phyloP scores from a whole-genome alignment of 2,888 invertebrate species.

The Punctoribates punctum region DNA sequence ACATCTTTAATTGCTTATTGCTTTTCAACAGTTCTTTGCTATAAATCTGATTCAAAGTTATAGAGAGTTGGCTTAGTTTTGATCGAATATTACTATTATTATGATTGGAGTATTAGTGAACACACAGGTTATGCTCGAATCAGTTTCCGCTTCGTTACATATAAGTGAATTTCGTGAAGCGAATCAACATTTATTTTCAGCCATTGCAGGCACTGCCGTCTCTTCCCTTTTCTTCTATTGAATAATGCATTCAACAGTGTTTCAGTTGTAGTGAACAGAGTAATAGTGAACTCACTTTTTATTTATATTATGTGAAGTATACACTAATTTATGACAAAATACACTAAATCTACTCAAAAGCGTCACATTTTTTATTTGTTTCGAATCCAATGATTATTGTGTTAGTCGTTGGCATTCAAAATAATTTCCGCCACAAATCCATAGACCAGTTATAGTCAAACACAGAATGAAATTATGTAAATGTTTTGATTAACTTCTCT shows the following conservation, averaged over 20 bases:
- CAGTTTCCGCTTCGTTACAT: constrained; percentile 36
- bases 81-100: constrained; percentile 33
- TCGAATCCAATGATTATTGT: constrained; percentile 24
- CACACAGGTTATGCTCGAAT: constrained; percentile 10
- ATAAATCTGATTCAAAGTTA: constrained; percentile 22
- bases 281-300: constrained; percentile 23
- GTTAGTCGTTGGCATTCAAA: constrained; percentile 16
- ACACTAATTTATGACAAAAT: constrained; percentile 29
- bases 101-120: constrained; percentile 28
- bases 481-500: constrained; percentile 35
- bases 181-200: constrained; percentile 32
- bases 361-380: constrained; percentile 12
- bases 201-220: not conserved
- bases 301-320: constrained; percentile 30
- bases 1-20: constrained; percentile 35
- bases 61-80: constrained; percentile 6
- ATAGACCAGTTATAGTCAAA: not conserved
- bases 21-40: constrained; percentile 28
- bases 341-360: constrained; percentile 9
- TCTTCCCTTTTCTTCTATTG: constrained; percentile 26
- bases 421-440: not conserved
- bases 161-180: constrained; percentile 14
- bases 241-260: constrained; percentile 32
- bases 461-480: constrained; percentile 26
- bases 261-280: not conserved